phyloP scores from a whole-genome alignment of 2,113 vertebrate species.

The Neoarius graeffei region DNA sequence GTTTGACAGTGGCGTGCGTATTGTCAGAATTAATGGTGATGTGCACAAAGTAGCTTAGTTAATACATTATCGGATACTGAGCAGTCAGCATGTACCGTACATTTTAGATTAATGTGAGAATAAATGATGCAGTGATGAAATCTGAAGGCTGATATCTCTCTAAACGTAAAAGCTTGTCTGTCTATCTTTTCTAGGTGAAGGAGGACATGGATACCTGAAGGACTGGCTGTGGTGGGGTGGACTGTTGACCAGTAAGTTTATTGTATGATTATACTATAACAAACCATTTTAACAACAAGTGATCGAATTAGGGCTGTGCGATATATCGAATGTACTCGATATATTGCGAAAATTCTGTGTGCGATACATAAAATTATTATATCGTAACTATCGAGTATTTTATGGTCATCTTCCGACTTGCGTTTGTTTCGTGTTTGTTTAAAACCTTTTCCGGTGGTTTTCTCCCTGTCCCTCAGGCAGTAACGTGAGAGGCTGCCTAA shows the following conservation, averaged over 20 bases:
- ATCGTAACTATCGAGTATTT: no score
- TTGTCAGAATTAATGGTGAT: not conserved
- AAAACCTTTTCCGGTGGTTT: no score
- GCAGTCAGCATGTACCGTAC: not conserved
- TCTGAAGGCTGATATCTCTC: not conserved
- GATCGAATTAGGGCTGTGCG: not conserved
- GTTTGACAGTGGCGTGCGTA: not conserved
- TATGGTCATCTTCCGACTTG: no score
- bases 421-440: no score
- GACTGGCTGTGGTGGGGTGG: conserved; percentile 96
- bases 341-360: no score
- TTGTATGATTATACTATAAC: not conserved
- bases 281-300: not conserved
- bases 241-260: conserved; percentile 87
- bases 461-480: no score
- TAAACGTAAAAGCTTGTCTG: not conserved
- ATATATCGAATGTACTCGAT: no score
- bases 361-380: no score
- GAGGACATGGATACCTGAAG: conserved; percentile 92
- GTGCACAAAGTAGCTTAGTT: not conserved
- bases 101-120: not conserved
- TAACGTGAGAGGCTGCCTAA: no score
- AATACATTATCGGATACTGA: not conserved
- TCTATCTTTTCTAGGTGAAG: conserved; percentile 75
- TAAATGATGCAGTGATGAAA: not conserved